Conservation (phyloP, 2,888 invertebrate species). For the Orchesella flavescens region DNA sequence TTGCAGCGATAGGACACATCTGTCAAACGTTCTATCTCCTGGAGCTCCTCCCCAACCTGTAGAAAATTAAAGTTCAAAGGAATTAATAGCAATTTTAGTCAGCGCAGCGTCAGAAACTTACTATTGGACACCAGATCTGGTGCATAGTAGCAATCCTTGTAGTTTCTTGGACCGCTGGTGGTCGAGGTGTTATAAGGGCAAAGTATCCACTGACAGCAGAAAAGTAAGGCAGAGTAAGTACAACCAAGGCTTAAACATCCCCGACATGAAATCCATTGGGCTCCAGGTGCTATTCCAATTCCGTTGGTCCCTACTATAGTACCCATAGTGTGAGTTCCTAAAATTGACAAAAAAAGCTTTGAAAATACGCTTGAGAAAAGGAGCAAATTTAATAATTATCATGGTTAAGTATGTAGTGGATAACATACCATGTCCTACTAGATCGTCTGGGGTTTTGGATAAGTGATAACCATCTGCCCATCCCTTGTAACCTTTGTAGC, state of each 20-base stretch:
- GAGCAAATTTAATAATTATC: too few species aligned
- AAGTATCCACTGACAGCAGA: conserved; percentile 38
- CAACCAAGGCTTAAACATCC: conserved; percentile 15
- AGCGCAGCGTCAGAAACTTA: background rate
- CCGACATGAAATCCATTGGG: conserved; percentile 40
- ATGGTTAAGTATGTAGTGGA: too few species aligned
- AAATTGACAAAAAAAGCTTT: too few species aligned
- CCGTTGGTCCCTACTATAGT: conserved; percentile 29
- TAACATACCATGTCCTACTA: conserved; percentile 28
- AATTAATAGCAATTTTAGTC: background rate
- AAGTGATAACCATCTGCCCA: conserved; percentile 30
- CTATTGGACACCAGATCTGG: conserved; percentile 44
- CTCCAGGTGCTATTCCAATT: conserved; percentile 41
- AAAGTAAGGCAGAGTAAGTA: background rate
- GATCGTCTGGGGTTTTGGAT: conserved; percentile 8
- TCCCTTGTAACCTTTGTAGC: conserved; percentile 3
- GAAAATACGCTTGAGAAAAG: too few species aligned
- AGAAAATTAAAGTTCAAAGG: background rate
- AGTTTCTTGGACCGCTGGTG: background rate
- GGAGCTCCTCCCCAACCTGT: conserved; percentile 45
- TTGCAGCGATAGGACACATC: conserved; percentile 20
- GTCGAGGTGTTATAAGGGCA: conserved; percentile 23
- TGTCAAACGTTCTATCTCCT: conserved; percentile 28
- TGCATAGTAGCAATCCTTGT: conserved; percentile 22
- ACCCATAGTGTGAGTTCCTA: conserved; percentile 39